Base-by-base conservation (phyloP, 1,140 invertebrate species). In the Solenopsis fugax region DNA sequence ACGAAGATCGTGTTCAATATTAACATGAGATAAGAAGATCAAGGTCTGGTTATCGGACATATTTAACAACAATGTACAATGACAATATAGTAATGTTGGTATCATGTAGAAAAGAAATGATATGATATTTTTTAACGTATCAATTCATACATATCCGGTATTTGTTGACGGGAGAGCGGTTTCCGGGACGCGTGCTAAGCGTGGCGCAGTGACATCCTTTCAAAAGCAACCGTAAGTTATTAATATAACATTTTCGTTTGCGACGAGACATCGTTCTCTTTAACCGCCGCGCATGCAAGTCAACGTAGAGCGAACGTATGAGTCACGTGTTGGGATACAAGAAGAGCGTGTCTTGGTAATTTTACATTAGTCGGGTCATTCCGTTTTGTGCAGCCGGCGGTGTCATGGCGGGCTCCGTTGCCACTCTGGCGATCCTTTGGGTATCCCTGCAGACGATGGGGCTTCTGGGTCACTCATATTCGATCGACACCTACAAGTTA, bases 371-470 rank as follows among this genome's bases (percentile, higher is more conserved):
- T 71, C 16, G 24, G 41, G 41, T 87, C 62, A 67, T 90, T 88
- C 67, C n/a, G 12, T 87, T 89, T 82, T 89, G 88, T 81, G 48
- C 90, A 95, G 94, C 93, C 58, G 92, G 94, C 45, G 92, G 92
- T 89, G 89, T 95, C 41, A 95, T 95, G 94, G 94, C 94, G 69
- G 92, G 93, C 52, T 94, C 94, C 0, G 88, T 95, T 62, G 93
- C 93, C 45, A 93, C 91, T 73, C 29, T 95, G n/a, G 94, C 94
- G n/a, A 91, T 94, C 1, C 65, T 95, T 65, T 95, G 94, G 93
- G 54, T 94, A 7, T 90, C 91, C 13, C 77, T 95, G 4, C 94
- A 95, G 73, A 91, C 94, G 4, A 91, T 93, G 89, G 94, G 93
- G 45, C 91, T 93, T n/a, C 77, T 94, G 21, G 93, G 93, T 6